Conservation (phyloP, 2,888 invertebrate genomes). For the Aleiodes leptofemur region DNA sequence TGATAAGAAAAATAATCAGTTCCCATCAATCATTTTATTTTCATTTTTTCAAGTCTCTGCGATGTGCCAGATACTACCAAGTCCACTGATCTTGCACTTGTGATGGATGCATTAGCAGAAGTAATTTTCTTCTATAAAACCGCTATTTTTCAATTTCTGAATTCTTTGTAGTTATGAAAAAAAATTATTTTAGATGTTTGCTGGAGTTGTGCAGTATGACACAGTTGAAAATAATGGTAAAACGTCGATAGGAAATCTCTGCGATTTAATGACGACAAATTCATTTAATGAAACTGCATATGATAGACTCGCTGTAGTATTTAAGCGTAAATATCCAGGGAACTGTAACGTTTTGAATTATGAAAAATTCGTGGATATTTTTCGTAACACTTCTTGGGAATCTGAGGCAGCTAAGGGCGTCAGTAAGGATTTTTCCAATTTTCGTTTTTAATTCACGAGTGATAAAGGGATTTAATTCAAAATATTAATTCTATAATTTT, state of each 20-base stretch:
- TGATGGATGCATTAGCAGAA: too few species aligned
- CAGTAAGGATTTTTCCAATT: not conserved
- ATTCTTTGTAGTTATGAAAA: not conserved
- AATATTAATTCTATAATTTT: conserved; percentile 51
- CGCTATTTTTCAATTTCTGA: conserved; percentile 15
- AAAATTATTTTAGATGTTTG: conserved; percentile 59
- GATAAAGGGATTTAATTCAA: too few species aligned
- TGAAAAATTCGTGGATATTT: conserved; percentile 48
- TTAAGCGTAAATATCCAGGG: not conserved
- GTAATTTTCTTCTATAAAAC: too few species aligned
- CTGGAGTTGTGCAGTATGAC: conserved; percentile 65
- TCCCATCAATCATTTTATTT: not conserved
- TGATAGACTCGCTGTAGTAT: not conserved
- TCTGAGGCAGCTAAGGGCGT: conserved; percentile 3
- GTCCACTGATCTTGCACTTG: too few species aligned
- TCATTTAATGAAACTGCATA: conserved; percentile 58
- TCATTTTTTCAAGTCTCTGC: not conserved
- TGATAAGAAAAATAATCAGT: not conserved
- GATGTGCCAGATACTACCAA: too few species aligned
- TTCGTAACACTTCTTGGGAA: conserved; percentile 53
- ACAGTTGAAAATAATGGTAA: conserved; percentile 37
- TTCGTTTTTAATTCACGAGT: not conserved
- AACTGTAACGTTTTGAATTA: conserved; percentile 57
- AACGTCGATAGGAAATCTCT: conserved; percentile 57
- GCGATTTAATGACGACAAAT: conserved; percentile 58